Base-by-base conservation (phyloP, 2,888 invertebrate species). In the Coecobrya sp. region DNA sequence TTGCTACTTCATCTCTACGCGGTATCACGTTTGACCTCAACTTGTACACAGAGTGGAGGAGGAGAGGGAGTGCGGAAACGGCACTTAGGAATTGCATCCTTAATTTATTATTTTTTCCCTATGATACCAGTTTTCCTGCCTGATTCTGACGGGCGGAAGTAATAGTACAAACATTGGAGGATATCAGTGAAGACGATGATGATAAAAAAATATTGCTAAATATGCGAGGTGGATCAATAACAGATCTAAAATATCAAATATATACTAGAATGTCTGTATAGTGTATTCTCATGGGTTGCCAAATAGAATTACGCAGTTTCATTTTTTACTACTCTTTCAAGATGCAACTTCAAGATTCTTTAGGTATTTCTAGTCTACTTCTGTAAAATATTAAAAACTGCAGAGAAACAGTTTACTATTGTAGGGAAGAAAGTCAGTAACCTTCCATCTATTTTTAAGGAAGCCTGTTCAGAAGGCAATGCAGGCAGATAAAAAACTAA, bases 1-100 rank as follows among this genome's bases (percentile, higher is more conserved):
- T 49, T 65, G 36, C 22, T 82, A 62, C 62, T 82, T 59, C 42
- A 82, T 79, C 52, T 52, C 79, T 55, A 52, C 79, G 52, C 25
- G 49, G 55, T 62, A 55, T 79, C 82, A 86, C 62, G 87, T 86
- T 42, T 91, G 91, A 91, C 91, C 91, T 82, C 81, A 87, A 86
- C 82, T 55, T 81, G 55, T 36, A 10, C 36, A 27, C 49, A 55
- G 13, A 86, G 55, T 10, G 16, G 22, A 27, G 62, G 68, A 70
- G 27, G 52, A 76, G 30, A 30, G 25, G 22, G 62, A 19, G 52
- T 55, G 55, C 25, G 55, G 55, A 81, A 55, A 27, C 19, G 19
- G 62, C 30, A 62, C 82, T 59, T 82, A 19, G 59, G 22, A 82
- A 82, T 62, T 82, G 82, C 82, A 82, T 82, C 27, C 82, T 4